Evolutionary conservation across 2,888 invertebrate genomes (phyloP), one percentile per base, ranked within the genome.

Genomic region (Parnassius mnemosyne): DNA sequence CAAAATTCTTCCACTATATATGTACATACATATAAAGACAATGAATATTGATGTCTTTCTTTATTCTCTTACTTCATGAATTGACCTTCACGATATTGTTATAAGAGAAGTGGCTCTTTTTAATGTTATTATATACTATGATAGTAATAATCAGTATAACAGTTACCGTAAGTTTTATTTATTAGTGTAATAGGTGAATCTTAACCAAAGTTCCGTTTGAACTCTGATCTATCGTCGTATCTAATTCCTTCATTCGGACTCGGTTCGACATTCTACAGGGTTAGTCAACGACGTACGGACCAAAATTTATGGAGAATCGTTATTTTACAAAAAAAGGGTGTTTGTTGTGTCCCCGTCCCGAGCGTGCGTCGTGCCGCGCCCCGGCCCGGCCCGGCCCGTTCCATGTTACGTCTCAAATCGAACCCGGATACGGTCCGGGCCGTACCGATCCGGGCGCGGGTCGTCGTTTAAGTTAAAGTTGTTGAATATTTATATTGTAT

Each of bases 161-260:
- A 89, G 89, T 90, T 89, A 89, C 89, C 89, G 84, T 89, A 89
- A 87, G 83, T 85, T 85, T 85, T 86, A 83, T 77, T 81, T 81
- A 74, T 81, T 88, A 88, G 87, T 84, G 79, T 84, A 81, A 83
- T 87, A 90, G 86, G 82, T 83, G 78, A 87, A 85, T 84, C 79
- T 84, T 85, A 84, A 88, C 88, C 89, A 87, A 89, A 89, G 88
- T 83, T 81, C 83, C 81, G 82, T 81, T 82, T 72, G 80, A 79
- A 77, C 74, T 81, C 78, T 77, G 83, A 78, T 78, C 78, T 79
- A 73, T 73, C 77, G 78, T 79, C 78, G 82, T 81, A 74, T 82
- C 78, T 77, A 75, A 81, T 78, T 77, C 78, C 76, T 77, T 77
- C 75, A 71, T 65, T 79, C 80, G 79, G 77, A 77, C 78, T 69